Conservation (phyloP, 2,888 invertebrate species). For the Lepidocyrtinus sp. region DNA sequence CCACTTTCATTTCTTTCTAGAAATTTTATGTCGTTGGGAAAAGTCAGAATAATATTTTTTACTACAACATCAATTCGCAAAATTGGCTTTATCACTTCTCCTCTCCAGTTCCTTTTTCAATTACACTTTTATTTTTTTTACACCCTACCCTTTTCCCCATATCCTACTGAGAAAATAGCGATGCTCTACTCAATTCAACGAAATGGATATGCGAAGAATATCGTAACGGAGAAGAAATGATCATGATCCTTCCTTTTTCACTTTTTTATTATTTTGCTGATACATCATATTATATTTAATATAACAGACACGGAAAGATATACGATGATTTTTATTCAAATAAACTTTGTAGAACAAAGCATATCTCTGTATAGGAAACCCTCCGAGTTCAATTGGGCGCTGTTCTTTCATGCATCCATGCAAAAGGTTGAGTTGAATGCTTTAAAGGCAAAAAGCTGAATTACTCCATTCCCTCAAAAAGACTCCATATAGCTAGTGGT, state of each 20-base stretch:
- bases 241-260: slow-evolving; percentile 2
- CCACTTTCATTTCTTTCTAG: no score
- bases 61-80: slow-evolving; percentile 69
- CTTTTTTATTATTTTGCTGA: slow-evolving; percentile 16
- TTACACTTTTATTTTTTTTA: background rate
- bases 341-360: background rate
- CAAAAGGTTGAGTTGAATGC: background rate
- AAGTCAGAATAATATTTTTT: no score
- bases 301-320: slow-evolving; percentile 1
- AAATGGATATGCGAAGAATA: background rate
- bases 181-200: background rate
- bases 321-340: slow-evolving; percentile 16
- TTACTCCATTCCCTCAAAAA: background rate
- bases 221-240: background rate
- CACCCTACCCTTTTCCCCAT: slow-evolving; percentile 35
- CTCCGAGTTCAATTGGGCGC: no score
- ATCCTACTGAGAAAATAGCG: slow-evolving; percentile 22
- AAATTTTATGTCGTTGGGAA: no score
- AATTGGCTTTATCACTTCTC: slow-evolving; percentile 65
- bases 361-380: background rate
- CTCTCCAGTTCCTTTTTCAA: slow-evolving; percentile 12
- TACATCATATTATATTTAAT: slow-evolving; percentile 27
- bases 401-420: background rate
- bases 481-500: background rate
- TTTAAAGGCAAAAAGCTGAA: slow-evolving; percentile 17